Percentiles rank a stretch among this genome's conserved stretches.
Evolutionary conservation across 2,113 vertebrate species (phyloP).

Genomic region (Willisornis vidua): DNA sequence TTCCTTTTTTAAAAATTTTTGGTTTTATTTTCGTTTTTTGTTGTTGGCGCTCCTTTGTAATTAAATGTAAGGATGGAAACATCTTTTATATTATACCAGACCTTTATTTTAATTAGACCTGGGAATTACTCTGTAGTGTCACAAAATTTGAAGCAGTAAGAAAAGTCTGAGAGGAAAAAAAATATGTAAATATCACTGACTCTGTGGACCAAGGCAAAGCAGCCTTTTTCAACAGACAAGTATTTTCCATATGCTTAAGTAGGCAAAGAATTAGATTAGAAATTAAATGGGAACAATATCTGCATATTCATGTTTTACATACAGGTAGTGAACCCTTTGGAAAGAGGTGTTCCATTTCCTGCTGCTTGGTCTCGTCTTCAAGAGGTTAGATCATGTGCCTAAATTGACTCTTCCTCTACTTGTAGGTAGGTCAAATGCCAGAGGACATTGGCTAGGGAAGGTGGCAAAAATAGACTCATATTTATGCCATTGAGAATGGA

Average conservation of each 20-base stretch:
- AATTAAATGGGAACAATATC: neutral
- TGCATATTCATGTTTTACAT: neutral
- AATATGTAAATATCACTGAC: neutral
- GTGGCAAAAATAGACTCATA: neutral
- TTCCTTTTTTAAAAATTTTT: no score
- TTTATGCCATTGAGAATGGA: neutral
- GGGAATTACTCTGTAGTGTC: neutral
- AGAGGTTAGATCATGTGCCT: neutral
- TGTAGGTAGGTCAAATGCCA: neutral
- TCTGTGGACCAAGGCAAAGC: neutral
- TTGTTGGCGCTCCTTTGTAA: neutral
- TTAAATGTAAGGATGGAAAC: neutral
- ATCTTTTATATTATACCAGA: neutral
- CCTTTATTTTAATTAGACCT: neutral
- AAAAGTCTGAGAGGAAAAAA: neutral
- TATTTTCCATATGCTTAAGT: neutral
- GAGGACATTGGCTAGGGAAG: neutral
- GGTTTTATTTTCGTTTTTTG: neutral
- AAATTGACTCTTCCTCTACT: neutral
- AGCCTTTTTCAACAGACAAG: neutral
- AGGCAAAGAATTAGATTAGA: neutral
- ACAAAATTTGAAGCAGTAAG: neutral
- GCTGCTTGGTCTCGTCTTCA: neutral
- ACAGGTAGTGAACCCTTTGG: neutral
- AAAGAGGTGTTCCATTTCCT: neutral